These are phyloP conservation scores for Polyommatus icarus DNA, from an alignment of 2,888 invertebrate species.

Conservation along the genomic window DNA sequence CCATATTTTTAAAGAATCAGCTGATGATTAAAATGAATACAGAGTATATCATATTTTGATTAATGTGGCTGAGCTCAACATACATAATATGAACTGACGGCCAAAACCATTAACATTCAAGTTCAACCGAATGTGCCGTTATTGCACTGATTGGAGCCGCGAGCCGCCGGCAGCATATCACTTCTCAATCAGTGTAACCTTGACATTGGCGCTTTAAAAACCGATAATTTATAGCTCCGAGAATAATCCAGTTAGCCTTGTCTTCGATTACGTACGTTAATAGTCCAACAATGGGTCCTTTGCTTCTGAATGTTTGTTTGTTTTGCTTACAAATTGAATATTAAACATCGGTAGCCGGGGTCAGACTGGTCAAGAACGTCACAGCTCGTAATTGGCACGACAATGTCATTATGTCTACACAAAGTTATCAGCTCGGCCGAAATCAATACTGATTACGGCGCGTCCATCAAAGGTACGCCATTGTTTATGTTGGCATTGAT, in stretches of 20 bases:
- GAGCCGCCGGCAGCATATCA: conserved; percentile 29
- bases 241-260: conserved; percentile 73
- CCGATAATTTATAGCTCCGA: conserved; percentile 65
- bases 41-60: neutral
- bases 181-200: conserved; percentile 50
- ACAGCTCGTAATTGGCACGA: conserved; percentile 20
- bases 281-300: conserved; percentile 34
- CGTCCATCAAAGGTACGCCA: conserved; percentile 2
- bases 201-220: conserved; percentile 68
- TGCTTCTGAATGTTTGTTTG: conserved; percentile 33
- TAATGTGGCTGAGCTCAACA: neutral
- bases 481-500: neutral
- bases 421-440: conserved; percentile 8
- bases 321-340: conserved; percentile 27
- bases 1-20: no score
- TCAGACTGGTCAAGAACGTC: conserved; percentile 22
- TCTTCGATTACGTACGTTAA: conserved; percentile 51
- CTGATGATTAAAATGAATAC: neutral
- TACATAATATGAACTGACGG: conserved; percentile 11
- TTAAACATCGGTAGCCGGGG: conserved; percentile 3
- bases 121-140: conserved; percentile 14
- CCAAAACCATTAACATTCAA: conserved; percentile 26
- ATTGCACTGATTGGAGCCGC: conserved; percentile 24
- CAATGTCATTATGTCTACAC: neutral
- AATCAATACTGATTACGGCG: neutral